Evolutionary conservation across 2,888 invertebrate genomes (phyloP).

Genomic region (Stegana nigrithorax): DNA sequence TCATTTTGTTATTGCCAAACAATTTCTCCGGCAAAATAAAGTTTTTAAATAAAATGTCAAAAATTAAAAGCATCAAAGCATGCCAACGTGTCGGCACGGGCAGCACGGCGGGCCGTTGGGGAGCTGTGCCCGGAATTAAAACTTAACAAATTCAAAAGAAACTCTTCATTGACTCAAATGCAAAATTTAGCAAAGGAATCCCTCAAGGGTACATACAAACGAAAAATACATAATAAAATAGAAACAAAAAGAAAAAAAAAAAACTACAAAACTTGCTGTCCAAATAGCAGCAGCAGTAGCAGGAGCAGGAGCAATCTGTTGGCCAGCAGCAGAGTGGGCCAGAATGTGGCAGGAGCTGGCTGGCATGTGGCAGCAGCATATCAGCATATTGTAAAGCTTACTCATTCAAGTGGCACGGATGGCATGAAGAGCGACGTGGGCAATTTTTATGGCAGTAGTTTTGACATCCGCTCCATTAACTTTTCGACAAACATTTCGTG

Average conservation of each 20-base stretch:
- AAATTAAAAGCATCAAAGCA: constrained; percentile 52
- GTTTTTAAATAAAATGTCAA: constrained; percentile 45
- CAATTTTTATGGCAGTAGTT: constrained; percentile 40
- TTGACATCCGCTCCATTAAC: constrained; percentile 57
- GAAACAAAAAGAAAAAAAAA: not conserved
- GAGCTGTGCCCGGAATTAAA: not conserved
- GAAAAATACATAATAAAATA: constrained; percentile 22
- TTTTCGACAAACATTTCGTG: too few species aligned
- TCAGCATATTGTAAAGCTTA: constrained; percentile 28
- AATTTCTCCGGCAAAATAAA: constrained; percentile 24
- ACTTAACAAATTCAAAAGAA: constrained; percentile 35
- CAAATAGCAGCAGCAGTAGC: not conserved
- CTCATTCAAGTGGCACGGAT: constrained; percentile 40
- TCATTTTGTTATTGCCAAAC: not conserved
- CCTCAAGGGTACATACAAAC: constrained; percentile 30
- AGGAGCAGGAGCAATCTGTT: constrained; percentile 1
- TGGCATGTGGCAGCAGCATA: not conserved
- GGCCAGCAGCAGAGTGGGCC: not conserved
- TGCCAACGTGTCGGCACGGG: constrained; percentile 32
- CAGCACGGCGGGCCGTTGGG: not conserved
- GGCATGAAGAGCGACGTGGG: too few species aligned
- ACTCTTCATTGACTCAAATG: constrained; percentile 41
- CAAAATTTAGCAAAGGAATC: constrained; percentile 23
- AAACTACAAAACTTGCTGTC: not conserved
- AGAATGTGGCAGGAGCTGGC: not conserved